phyloP scores from a whole-genome alignment of 2,113 vertebrate genomes.

The Tragelaphus scriptus region DNA sequence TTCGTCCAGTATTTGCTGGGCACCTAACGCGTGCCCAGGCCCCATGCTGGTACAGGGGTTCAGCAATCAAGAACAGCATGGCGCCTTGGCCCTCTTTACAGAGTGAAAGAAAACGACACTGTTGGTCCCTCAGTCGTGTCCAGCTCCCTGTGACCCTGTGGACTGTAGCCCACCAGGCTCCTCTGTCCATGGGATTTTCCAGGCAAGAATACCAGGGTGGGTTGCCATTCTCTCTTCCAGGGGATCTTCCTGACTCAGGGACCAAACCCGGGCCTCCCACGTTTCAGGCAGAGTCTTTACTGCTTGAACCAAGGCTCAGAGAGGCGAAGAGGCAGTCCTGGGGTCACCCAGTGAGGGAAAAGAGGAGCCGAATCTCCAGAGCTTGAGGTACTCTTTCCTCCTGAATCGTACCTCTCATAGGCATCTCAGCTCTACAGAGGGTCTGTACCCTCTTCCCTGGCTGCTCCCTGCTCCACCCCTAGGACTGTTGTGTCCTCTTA shows the following conservation, averaged over 20 bases:
- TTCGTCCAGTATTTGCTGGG: not conserved
- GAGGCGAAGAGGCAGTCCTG: not conserved
- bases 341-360: not conserved
- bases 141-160: not conserved
- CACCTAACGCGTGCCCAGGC: not conserved
- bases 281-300: not conserved
- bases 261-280: not conserved
- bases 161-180: not conserved
- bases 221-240: not conserved
- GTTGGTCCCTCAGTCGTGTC: not conserved
- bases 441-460: not conserved
- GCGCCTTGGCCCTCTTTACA: not conserved
- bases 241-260: not conserved
- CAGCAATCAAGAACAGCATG: too few relatives aligned
- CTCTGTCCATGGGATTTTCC: not conserved
- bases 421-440: not conserved
- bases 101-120: not conserved
- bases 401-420: not conserved
- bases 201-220: not conserved
- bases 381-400: not conserved
- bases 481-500: not conserved
- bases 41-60: rapidly evolving
- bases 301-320: not conserved
- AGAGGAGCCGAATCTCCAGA: not conserved
- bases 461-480: not conserved